Evolutionary conservation across 2,888 invertebrate species (phyloP).

Genomic region (Celastrina argiolus): DNA sequence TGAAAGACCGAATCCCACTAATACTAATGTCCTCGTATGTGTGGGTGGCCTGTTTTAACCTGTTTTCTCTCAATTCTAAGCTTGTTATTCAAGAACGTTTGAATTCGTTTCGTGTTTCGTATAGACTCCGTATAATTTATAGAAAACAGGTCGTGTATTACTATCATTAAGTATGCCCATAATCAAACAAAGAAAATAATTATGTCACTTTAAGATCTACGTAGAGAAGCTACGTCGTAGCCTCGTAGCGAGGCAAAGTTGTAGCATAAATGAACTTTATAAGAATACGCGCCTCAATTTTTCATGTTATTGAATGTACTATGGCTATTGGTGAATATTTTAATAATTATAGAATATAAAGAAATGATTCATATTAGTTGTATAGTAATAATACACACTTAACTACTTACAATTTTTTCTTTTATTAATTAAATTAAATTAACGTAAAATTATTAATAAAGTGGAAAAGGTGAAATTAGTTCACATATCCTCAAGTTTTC

Average conservation of each 20-base stretch:
- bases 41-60: slow-evolving; percentile 43
- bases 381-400: no score
- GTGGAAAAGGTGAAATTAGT: no score
- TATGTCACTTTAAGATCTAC: neutral
- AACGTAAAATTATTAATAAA: no score
- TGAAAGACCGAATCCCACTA: slow-evolving; percentile 75
- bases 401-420: no score
- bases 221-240: neutral
- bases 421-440: no score
- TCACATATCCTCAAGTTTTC: no score
- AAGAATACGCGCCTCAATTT: no score
- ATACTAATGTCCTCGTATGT: slow-evolving; percentile 69
- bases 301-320: no score
- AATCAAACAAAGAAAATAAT: neutral
- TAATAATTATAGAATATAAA: no score
- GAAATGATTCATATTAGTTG: no score
- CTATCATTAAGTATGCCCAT: no score
- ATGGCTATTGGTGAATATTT: no score
- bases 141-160: neutral
- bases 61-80: slow-evolving; percentile 37
- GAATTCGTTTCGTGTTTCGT: neutral
- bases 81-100: slow-evolving; percentile 25
- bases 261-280: neutral
- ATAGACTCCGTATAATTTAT: neutral
- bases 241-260: neutral